Base-by-base conservation (phyloP, 1,140 invertebrate genomes). In the Papilio polyxenes region DNA sequence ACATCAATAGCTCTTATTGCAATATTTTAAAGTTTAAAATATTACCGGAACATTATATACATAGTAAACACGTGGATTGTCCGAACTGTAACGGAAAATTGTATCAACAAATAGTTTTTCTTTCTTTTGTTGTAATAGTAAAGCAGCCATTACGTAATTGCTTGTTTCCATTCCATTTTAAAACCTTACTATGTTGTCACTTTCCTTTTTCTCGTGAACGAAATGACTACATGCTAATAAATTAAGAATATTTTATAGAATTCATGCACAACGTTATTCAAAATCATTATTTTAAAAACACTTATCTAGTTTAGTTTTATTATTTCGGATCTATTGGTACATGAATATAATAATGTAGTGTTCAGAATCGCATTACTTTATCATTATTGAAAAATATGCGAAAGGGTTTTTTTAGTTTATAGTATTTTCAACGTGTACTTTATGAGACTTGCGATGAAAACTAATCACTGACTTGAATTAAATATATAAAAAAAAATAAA, bases 121-220 rank as follows among this genome's bases (percentile, higher is more conserved):
- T 23, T 31, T 20, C 62, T 65, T 65, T 20, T 65, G 62, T 65
- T 65, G 23, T 31, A 8, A 23, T 69, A 37, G 13, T 69, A 37
- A 37, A 69, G 23, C 31, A 69, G 65, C 65, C 65, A 65, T 69
- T 69, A 69, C 0, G 13, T 6, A 69, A 69, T 69, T 65, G 62
- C 62, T 65, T 69, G 23, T 69, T 69, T 69, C 31, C 65, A 69
- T 69, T 69, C 31, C 23, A 20, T 65, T 65, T 65, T 65, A 65
- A 65, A 13, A 31, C 20, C 23, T 59, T 17, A 59, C 11, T 59
- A n/a, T 59, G n/a, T 5, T 59, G 17, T 59, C 56, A 59, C 56
- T n/a, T 20, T 6, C 17, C 17, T 20, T n/a, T 59, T 59, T 8
- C 56, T 20, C 56, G 5, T 59, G 7, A 20, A 31, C 23, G 2